Base-by-base conservation (phyloP, 2,113 vertebrate genomes). In the Hemibagrus wyckioides region DNA sequence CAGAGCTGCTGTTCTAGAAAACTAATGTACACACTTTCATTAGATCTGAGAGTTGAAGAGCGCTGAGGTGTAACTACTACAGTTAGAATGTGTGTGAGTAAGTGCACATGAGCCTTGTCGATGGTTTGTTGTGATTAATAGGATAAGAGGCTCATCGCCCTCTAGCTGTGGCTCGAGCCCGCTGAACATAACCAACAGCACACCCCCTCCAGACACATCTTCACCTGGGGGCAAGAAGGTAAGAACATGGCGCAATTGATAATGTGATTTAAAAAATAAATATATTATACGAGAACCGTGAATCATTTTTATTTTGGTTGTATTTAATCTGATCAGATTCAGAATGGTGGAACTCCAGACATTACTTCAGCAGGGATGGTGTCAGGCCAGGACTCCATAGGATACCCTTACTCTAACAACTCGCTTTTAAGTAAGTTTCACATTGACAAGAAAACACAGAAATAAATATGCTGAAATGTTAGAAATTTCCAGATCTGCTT, bases 121-220 rank as follows among this genome's bases (percentile, higher is more conserved):
- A 57, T 2, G 8, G 30, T 80, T 21, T 4, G 2, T 56, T 1
- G 1, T 81, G 54, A 59, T 81, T 59, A 39, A 81, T 85, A 99
- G 98, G 95, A 98, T 99, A 92, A 96, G 98, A 90, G 98, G 98
- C 82, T 99, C 98, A 5, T 99, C 98, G 0, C 98, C 98, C 65
- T 99, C 98, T 81, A 99, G 98, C 95, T 99, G 97, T 81, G 97
- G 97, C 84, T 99, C 98, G 15, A 99, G 98, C 91, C 98, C 98
- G 0, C 89, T 99, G 88, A 99, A 99, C 92, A 97, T 99, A 92
- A 99, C 97, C 92, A 81, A 81, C 54, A 98, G 97, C 94, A 99
- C 98, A 0, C 98, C 98, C 33, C 98, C 98, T 0, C 98, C 98
- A 0, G 98, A 99, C 91, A 96, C 97, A 10, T 97, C 97, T 87